Conservation (phyloP, 2,797 vertebrate species). For the Eospalax fontanierii region DNA sequence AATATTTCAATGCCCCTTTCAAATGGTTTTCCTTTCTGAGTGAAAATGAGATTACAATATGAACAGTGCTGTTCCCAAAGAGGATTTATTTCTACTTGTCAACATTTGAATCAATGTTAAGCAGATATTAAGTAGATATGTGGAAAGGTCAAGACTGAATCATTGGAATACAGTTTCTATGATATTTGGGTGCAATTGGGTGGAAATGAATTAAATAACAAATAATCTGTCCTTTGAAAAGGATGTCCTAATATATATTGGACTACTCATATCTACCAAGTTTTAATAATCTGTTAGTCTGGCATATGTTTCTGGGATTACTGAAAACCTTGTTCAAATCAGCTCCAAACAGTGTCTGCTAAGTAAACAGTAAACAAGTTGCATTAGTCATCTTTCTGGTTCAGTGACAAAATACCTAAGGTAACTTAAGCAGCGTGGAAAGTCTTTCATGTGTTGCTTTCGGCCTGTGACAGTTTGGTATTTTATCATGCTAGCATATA, state of each 20-base stretch:
- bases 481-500: not conserved
- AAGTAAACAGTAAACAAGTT: not conserved
- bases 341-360: not conserved
- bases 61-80: not conserved
- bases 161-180: not conserved
- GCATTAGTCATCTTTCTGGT: no score
- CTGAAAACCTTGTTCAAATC: not conserved
- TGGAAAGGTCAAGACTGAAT: not conserved
- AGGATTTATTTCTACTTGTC: conserved; percentile 37
- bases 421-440: no score
- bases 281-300: conserved; percentile 55
- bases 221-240: conserved; percentile 9
- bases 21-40: not conserved
- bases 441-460: no score
- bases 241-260: not conserved
- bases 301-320: not conserved
- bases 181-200: not conserved
- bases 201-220: not conserved
- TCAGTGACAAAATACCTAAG: not conserved
- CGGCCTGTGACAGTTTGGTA: not conserved
- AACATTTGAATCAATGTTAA: not conserved
- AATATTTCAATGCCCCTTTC: not conserved
- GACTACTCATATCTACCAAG: not conserved
- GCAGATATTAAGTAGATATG: not conserved
- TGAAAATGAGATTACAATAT: conserved; percentile 44